Evolutionary conservation across 2,113 vertebrate genomes (phyloP).

Genomic region (Notechis scutatus): DNA sequence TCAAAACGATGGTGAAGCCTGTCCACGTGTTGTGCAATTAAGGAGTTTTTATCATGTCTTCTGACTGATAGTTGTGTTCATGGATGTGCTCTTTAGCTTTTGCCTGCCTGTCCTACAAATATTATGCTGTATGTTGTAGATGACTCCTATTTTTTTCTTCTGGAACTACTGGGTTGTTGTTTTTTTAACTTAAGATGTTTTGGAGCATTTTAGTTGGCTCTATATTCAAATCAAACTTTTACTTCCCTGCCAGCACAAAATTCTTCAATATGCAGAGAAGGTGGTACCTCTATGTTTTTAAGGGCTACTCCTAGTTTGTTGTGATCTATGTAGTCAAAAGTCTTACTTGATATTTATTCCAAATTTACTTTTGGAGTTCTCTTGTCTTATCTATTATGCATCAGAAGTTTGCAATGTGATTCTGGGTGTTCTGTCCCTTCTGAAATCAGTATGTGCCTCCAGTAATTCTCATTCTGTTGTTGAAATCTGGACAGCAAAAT

Average conservation of each 20-base stretch:
- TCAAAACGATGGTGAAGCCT: background rate
- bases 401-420: background rate
- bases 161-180: background rate
- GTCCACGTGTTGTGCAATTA: background rate
- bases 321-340: background rate
- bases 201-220: background rate
- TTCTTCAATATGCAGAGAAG: background rate
- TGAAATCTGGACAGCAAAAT: background rate
- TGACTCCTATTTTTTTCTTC: background rate
- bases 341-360: background rate
- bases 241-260: background rate
- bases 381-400: background rate
- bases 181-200: background rate
- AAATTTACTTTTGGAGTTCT: background rate
- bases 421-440: background rate
- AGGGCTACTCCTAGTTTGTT: background rate
- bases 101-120: background rate
- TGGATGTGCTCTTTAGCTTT: background rate
- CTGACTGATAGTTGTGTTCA: background rate
- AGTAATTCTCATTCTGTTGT: background rate
- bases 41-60: background rate
- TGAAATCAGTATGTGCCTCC: background rate
- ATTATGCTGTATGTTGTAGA: background rate
- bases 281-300: background rate
- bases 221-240: background rate